phyloP scores from a whole-genome alignment of 2,888 invertebrate species.

The Apocheima hispidaria region DNA sequence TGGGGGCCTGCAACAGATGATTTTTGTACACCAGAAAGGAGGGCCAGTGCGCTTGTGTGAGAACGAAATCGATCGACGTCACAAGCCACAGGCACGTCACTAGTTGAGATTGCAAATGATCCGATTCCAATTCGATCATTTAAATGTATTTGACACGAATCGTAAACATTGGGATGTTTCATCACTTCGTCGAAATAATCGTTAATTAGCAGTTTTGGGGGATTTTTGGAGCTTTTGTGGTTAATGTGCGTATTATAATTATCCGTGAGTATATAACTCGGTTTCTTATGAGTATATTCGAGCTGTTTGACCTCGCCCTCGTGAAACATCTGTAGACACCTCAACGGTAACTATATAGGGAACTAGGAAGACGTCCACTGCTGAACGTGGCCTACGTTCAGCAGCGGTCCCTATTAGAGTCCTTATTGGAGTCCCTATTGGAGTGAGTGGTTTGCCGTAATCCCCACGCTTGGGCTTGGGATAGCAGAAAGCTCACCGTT shows the following conservation, averaged over 20 bases:
- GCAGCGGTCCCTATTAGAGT: no score
- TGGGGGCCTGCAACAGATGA: constrained; percentile 73
- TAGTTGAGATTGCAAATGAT: constrained; percentile 29
- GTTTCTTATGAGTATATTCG: no score
- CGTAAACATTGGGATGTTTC: neutral
- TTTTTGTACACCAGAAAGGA: constrained; percentile 65
- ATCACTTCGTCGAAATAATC: neutral
- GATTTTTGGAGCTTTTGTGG: neutral
- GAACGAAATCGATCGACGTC: constrained; percentile 70
- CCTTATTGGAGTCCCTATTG: no score
- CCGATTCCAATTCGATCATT: constrained; percentile 1
- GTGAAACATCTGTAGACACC: no score
- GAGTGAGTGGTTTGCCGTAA: no score
- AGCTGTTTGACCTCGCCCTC: no score
- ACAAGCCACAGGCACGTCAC: constrained; percentile 37
- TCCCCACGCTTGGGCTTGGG: no score
- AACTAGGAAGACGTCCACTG: no score
- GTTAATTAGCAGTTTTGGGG: neutral
- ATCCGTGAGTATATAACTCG: neutral
- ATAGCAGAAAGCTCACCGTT: no score
- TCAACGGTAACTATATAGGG: no score
- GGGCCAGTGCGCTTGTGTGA: constrained; percentile 68
- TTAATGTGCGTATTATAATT: neutral
- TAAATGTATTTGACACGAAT: constrained; percentile 3
- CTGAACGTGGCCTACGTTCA: no score